Base-by-base conservation (phyloP, 2,113 vertebrate genomes). In the Mustelus asterias region DNA sequence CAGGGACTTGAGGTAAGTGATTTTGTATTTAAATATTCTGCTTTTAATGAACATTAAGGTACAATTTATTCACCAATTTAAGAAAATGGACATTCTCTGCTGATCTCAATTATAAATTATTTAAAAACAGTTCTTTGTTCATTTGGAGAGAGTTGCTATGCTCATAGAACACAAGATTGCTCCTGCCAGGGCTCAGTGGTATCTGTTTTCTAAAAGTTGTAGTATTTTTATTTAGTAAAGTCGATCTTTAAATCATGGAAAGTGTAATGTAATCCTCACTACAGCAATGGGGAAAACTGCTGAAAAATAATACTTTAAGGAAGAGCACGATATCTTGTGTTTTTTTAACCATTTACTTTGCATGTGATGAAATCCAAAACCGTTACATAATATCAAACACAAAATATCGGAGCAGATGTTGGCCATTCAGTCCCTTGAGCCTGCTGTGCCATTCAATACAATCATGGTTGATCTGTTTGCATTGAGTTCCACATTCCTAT, bases 1-100 rank as follows among this genome's bases (percentile, higher is more conserved):
- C 97, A 97, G 95, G 97, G 98, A 96, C 97, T 99, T 63, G 97
- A 99, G 98, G 99, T 99, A 96, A 97, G 98, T 96, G 83, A 96
- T 29, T 20, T 86, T 37, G 89, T 33, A 41, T 60, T 26, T 89
- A 88, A 96, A 26, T 37, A 14, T 41, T 37, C 80, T 22, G 24
- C 20, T 92, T 54, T 20, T 96, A 37, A 96, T 90, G 41, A 54
- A 33, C 33, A 80, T 16, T 80, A 80, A 37, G 26, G 78, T 83
- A 10, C n/a, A 37, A 41, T 90, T 90, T 16, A 58, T 29, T 60
- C 0, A 6, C 13, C 18, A 58, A 58, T 13, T 33, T 29, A 72
- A 76, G 9, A 76, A 76, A n/a, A 33, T 29, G 70, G 70, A 29
- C 26, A 29, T 72, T 26, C 70, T 72, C 70, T 29, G 26, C 70